phyloP scores from a whole-genome alignment of 1,140 invertebrate species.

The Trichonephila clavata region DNA sequence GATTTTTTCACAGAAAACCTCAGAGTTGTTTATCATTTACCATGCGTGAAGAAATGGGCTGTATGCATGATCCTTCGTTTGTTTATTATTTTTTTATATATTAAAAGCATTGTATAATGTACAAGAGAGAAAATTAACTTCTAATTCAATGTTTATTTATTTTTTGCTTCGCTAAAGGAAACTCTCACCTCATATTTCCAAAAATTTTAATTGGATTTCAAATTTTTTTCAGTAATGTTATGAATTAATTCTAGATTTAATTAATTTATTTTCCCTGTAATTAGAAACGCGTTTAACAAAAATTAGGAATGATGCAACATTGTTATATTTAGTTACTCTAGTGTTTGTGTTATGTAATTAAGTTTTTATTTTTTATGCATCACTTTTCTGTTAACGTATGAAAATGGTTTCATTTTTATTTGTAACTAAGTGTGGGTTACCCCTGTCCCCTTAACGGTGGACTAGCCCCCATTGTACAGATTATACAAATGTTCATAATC shows the following conservation, averaged over 20 bases:
- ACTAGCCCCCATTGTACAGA: too few species aligned
- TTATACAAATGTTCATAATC: too few species aligned
- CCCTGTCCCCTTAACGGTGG: too few species aligned
- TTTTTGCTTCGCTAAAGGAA: not conserved
- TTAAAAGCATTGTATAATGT: not conserved
- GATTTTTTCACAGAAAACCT: not conserved
- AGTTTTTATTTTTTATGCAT: too few species aligned
- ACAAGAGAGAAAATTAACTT: not conserved
- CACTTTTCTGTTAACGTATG: too few species aligned
- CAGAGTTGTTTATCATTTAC: not conserved
- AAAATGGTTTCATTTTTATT: too few species aligned
- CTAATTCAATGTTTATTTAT: not conserved
- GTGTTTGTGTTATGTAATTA: too few species aligned
- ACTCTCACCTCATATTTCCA: not conserved
- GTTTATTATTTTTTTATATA: not conserved
- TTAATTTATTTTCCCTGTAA: too few species aligned
- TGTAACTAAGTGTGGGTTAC: too few species aligned
- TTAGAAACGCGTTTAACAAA: too few species aligned
- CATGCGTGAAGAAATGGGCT: conserved; percentile 5
- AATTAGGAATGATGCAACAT: too few species aligned
- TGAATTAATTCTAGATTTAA: not conserved
- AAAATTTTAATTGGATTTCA: not conserved
- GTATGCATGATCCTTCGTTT: not conserved
- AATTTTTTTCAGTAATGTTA: not conserved
- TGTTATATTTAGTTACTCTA: too few species aligned